phyloP scores from a whole-genome alignment of 2,113 vertebrate genomes.

The Hemiprocne comata region DNA sequence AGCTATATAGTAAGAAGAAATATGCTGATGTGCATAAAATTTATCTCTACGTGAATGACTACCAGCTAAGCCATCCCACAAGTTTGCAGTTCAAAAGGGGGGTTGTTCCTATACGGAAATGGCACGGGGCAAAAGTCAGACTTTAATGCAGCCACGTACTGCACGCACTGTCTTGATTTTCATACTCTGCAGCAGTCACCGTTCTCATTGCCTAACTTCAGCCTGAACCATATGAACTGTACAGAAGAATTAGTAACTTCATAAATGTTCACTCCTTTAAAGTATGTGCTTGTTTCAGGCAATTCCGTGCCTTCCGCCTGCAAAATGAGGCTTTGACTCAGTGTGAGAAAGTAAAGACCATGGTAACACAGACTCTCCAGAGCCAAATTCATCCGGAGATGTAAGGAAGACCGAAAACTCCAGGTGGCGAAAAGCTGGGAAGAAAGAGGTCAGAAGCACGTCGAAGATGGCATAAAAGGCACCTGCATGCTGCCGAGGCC shows the following conservation, averaged over 20 bases:
- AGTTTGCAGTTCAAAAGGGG: background rate
- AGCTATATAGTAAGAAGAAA: background rate
- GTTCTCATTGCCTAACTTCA: accelerated
- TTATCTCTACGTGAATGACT: background rate
- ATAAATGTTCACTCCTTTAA: accelerated
- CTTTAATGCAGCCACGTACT: accelerated
- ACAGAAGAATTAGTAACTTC: background rate
- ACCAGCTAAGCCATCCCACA: background rate
- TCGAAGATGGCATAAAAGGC: accelerated
- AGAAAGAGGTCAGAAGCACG: accelerated
- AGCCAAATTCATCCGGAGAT: background rate
- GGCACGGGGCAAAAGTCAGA: accelerated
- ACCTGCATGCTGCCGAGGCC: accelerated
- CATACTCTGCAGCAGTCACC: accelerated
- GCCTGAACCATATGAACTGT: accelerated
- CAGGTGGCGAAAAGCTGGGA: no score
- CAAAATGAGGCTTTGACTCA: background rate
- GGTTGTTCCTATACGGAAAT: accelerated
- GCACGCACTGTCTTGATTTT: accelerated
- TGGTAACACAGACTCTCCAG: accelerated
- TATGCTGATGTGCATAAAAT: background rate
- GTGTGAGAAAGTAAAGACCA: background rate
- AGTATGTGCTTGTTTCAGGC: background rate
- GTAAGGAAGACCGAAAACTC: accelerated
- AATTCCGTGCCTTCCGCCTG: accelerated